Conservation (phyloP, 2,113 vertebrate species). For the Sitta europaea region DNA sequence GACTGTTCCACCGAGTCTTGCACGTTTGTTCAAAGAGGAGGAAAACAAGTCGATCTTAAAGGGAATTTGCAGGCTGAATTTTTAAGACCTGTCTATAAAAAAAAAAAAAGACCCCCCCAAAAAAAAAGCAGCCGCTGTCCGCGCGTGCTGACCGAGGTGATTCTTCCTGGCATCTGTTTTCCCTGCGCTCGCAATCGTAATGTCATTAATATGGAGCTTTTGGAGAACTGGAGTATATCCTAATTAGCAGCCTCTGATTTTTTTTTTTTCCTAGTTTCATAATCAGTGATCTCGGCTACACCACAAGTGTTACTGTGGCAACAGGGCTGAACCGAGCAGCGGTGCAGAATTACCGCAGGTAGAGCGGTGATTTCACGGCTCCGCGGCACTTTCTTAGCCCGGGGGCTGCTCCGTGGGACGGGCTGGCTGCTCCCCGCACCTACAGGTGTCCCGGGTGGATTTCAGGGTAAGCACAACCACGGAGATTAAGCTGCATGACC, state of each 20-base stretch:
- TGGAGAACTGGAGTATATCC: slow-evolving; percentile 5
- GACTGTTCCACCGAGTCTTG: slow-evolving; percentile 6
- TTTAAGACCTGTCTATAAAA: neutral
- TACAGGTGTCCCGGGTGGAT: slow-evolving; percentile 9
- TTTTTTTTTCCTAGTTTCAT: slow-evolving; percentile 11
- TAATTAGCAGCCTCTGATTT: slow-evolving; percentile 50
- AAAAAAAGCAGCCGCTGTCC: neutral
- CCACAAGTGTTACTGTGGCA: slow-evolving; percentile 65
- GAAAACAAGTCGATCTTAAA: neutral
- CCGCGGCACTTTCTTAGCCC: neutral
- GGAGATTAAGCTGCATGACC: slow-evolving; percentile 12
- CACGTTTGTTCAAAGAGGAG: neutral
- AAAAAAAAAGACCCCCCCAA: neutral
- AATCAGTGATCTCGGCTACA: slow-evolving; percentile 50
- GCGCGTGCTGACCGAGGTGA: neutral
- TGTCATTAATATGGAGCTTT: slow-evolving; percentile 23
- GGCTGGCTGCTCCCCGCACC: neutral
- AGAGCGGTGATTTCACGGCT: neutral
- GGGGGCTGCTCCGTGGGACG: slow-evolving; percentile 22
- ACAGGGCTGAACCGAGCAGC: slow-evolving; percentile 34
- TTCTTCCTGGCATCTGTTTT: neutral
- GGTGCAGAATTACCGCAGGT: slow-evolving; percentile 30
- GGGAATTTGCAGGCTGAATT: neutral
- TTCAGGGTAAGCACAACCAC: slow-evolving; percentile 29
- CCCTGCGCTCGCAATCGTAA: neutral